Evolutionary conservation across 2,113 vertebrate species (phyloP).

Genomic region (Lethenteron reissneri): DNA sequence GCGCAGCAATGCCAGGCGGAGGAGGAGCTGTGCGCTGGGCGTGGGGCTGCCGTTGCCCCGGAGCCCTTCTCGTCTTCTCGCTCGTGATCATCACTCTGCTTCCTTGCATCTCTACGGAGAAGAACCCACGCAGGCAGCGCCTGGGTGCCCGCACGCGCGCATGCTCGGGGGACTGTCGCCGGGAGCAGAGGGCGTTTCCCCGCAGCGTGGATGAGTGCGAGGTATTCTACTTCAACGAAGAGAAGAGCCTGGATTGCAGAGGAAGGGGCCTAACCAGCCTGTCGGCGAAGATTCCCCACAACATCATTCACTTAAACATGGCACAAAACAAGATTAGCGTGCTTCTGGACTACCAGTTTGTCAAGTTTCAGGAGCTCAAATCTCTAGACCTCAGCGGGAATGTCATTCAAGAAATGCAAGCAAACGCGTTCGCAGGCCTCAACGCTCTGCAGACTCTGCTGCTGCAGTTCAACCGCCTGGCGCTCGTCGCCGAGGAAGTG

Average conservation of each 20-base stretch:
- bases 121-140: too few relatives aligned
- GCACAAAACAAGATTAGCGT: constrained; percentile 58
- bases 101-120: too few relatives aligned
- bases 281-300: constrained; percentile 46
- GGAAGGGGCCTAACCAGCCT: constrained; percentile 47
- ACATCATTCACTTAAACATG: constrained; percentile 63
- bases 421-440: constrained; percentile 51
- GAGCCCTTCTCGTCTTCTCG: too few relatives aligned
- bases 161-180: too few relatives aligned
- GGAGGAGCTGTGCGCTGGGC: too few relatives aligned
- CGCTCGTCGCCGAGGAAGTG: constrained; percentile 41
- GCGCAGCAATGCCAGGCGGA: too few relatives aligned
- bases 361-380: constrained; percentile 42
- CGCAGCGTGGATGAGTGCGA: constrained; percentile 30
- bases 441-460: constrained; percentile 56
- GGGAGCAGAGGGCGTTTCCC: neutral
- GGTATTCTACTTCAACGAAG: constrained; percentile 43
- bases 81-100: too few relatives aligned
- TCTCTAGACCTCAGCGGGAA: constrained; percentile 88
- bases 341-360: constrained; percentile 56
- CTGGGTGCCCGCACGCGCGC: too few relatives aligned
- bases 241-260: constrained; percentile 80
- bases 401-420: constrained; percentile 51
- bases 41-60: too few relatives aligned
- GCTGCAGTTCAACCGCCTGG: constrained; percentile 66